These are phyloP conservation scores for Trissoscelio sp. DNA, from an alignment of 2,888 invertebrate species.

Conservation along the genomic window DNA sequence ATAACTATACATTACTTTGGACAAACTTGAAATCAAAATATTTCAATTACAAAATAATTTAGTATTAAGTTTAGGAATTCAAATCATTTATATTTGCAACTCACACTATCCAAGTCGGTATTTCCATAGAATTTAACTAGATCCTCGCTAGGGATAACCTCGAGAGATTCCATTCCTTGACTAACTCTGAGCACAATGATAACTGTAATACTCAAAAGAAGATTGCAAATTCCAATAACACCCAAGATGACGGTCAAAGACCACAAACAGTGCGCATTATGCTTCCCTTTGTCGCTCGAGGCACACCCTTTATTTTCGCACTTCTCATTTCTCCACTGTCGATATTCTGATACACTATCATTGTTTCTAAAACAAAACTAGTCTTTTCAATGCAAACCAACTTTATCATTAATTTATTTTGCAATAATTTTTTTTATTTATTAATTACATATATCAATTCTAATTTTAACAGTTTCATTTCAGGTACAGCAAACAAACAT, in stretches of 20 bases:
- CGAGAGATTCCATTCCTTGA: slow-evolving; percentile 93
- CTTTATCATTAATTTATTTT: too few species aligned
- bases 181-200: slow-evolving; percentile 92
- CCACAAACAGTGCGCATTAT: slow-evolving; percentile 86
- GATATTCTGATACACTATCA: slow-evolving; percentile 49
- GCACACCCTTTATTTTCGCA: slow-evolving; percentile 53
- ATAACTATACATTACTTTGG: too few species aligned
- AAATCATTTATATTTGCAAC: slow-evolving; percentile 23
- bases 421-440: not conserved
- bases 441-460: not conserved
- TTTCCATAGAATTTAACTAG: slow-evolving; percentile 91
- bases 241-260: slow-evolving; percentile 90
- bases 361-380: slow-evolving; percentile 43
- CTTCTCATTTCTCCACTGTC: slow-evolving; percentile 56
- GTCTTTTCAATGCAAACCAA: too few species aligned
- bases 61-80: not conserved
- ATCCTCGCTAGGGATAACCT: slow-evolving; percentile 90
- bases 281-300: slow-evolving; percentile 73
- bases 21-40: too few species aligned
- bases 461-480: too few species aligned
- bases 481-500: too few species aligned
- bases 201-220: slow-evolving; percentile 91
- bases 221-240: slow-evolving; percentile 87
- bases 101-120: slow-evolving; percentile 89
- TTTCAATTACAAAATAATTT: not conserved